Conservation (phyloP, 2,113 vertebrate species). For the Corythaixoides concolor region DNA sequence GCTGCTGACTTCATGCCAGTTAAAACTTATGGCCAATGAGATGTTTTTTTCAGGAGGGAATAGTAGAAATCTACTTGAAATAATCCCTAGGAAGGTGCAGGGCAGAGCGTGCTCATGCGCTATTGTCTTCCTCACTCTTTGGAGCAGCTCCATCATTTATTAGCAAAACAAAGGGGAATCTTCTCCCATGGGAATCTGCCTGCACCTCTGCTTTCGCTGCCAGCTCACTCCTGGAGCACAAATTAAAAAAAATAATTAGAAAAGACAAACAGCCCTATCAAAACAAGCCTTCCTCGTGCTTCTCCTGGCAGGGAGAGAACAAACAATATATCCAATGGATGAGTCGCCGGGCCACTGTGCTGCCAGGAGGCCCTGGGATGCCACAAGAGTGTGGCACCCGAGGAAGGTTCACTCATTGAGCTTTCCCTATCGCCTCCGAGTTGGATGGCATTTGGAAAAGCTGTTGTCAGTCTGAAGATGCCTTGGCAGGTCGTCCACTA, state of each 20-base stretch:
- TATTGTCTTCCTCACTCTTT: rapidly evolving
- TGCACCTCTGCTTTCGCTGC: rapidly evolving
- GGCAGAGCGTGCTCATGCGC: rapidly evolving
- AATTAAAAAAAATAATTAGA: not conserved
- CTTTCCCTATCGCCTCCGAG: not conserved
- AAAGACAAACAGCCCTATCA: not conserved
- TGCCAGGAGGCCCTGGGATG: slow-evolving; percentile 13
- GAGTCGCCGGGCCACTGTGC: not conserved
- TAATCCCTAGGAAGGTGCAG: not conserved
- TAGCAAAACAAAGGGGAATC: not conserved
- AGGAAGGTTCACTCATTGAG: not conserved
- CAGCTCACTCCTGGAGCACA: not conserved
- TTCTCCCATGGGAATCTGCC: not conserved
- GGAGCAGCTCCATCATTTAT: not conserved
- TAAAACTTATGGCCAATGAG: not conserved
- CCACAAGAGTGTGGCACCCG: not conserved
- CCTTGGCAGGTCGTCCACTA: not conserved
- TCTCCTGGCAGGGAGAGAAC: not conserved
- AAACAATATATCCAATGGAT: not conserved
- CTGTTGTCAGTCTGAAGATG: not conserved
- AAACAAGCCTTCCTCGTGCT: not conserved
- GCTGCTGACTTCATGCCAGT: rapidly evolving
- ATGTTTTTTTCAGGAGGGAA: not conserved
- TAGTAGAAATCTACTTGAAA: not conserved
- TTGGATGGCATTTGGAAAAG: slow-evolving; percentile 1